Conservation (phyloP, 2,113 vertebrate species). For the Leiothrix lutea region DNA sequence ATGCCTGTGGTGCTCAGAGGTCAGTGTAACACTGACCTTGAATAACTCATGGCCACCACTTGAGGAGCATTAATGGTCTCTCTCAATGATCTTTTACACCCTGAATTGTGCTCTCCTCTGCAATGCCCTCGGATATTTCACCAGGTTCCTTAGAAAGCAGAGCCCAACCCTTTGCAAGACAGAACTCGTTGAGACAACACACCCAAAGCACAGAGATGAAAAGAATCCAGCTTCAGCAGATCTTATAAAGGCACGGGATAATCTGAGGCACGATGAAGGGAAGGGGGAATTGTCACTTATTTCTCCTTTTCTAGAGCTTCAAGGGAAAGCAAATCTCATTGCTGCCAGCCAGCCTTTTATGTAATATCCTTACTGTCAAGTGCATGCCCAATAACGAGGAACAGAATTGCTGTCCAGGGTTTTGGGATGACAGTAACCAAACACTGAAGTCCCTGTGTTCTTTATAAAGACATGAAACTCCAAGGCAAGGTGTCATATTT, state of each 20-base stretch:
- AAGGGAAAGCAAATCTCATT: background rate
- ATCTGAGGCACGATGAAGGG: background rate
- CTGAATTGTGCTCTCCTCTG: background rate
- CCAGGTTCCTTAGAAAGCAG: background rate
- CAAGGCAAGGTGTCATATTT: background rate
- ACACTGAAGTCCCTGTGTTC: background rate
- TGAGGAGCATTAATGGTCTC: background rate
- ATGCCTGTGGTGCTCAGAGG: background rate
- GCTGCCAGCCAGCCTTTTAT: background rate
- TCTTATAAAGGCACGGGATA: background rate
- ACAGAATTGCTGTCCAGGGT: background rate
- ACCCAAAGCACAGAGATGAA: background rate
- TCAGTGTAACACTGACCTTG: background rate
- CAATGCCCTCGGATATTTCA: background rate
- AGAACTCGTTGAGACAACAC: background rate
- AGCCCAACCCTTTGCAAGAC: background rate
- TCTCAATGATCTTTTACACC: fast-evolving
- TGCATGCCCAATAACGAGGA: background rate
- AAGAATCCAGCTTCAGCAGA: background rate
- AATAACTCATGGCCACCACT: background rate
- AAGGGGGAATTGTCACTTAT: background rate
- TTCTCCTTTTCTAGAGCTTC: background rate
- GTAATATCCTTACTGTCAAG: background rate
- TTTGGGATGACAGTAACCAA: background rate
- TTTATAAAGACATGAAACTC: background rate